Conservation (phyloP, 35 echinoderm and acorn worm genomes). For the Heliocidaris erythrogramma region DNA sequence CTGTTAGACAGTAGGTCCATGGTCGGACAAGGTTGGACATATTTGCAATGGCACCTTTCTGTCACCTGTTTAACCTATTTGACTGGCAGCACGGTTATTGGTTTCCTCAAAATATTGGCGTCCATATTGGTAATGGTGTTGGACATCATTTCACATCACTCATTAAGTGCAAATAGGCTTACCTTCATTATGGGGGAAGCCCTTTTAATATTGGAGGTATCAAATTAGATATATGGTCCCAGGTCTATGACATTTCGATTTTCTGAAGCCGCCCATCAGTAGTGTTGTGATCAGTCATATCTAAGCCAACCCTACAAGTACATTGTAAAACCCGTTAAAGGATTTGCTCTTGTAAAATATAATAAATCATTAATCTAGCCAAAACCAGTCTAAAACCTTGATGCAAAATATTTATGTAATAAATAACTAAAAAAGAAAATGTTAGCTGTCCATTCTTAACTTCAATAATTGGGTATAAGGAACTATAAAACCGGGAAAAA, state of each 20-base stretch:
- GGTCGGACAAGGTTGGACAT: not conserved
- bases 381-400: too few species aligned
- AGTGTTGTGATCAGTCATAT: not conserved
- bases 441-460: too few species aligned
- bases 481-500: too few species aligned
- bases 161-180: not conserved
- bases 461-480: too few species aligned
- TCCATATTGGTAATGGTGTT: not conserved
- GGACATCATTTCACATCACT: not conserved
- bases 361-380: too few species aligned
- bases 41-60: not conserved
- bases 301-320: too few species aligned
- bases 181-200: not conserved
- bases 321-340: too few species aligned
- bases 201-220: not conserved
- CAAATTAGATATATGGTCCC: not conserved
- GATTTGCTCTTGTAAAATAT: too few species aligned
- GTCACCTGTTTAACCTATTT: not conserved
- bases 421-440: not conserved
- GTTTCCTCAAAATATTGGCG: not conserved
- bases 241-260: not conserved
- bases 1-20: not conserved
- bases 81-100: not conserved
- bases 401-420: not conserved
- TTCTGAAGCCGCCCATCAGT: not conserved